phyloP scores from a whole-genome alignment of 2,797 vertebrate genomes.

The Trachurus trachurus region DNA sequence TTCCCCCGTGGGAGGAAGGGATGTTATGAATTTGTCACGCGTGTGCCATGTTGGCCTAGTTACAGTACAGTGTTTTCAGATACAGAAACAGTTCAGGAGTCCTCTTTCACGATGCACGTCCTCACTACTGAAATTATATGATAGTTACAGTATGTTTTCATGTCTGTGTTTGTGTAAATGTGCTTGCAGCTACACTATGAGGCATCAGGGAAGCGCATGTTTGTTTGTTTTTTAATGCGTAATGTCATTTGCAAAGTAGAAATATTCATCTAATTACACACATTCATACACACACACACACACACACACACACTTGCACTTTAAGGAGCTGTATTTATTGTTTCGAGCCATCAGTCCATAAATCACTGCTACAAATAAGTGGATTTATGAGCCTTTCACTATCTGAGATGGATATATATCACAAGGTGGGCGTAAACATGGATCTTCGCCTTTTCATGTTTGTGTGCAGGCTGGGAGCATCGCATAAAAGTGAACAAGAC shows the following conservation, averaged over 20 bases:
- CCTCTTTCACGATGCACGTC: slow-evolving; percentile 16
- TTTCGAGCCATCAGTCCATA: slow-evolving; percentile 25
- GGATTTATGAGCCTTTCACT: slow-evolving; percentile 15
- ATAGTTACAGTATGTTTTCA: slow-evolving; percentile 28
- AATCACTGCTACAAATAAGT: slow-evolving; percentile 44
- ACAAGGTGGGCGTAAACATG: slow-evolving; percentile 11
- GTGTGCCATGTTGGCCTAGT: slow-evolving; percentile 76
- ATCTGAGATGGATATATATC: slow-evolving; percentile 30
- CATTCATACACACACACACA: not conserved
- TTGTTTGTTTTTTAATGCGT: not conserved
- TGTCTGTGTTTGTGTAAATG: slow-evolving; percentile 2
- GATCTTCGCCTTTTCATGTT: not conserved
- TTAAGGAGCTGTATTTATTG: not conserved
- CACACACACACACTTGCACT: not conserved
- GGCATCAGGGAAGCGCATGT: not conserved
- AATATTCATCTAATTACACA: not conserved
- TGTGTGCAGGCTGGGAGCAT: not conserved
- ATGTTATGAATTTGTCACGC: slow-evolving; percentile 71
- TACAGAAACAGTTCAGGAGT: slow-evolving; percentile 31
- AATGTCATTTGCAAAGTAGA: slow-evolving; percentile 5
- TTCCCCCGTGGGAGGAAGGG: slow-evolving; percentile 43
- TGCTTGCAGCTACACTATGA: not conserved
- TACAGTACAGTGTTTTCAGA: slow-evolving; percentile 56
- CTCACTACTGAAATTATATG: slow-evolving; percentile 26
- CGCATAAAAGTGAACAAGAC: slow-evolving; percentile 15